Conservation (phyloP, 2,888 invertebrate species). For the Spialia ferax region DNA sequence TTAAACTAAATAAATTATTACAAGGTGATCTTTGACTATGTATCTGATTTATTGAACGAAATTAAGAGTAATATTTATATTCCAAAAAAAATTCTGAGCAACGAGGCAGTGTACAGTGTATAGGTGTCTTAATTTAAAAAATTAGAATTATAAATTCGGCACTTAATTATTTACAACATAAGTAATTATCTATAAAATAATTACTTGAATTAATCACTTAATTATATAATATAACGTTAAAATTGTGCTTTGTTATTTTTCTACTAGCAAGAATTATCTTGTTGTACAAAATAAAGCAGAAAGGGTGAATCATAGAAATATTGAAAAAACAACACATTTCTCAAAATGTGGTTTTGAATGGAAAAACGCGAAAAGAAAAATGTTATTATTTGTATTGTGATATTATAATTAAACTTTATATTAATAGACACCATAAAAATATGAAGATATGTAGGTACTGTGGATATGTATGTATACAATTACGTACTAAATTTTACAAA, state of each 20-base stretch:
- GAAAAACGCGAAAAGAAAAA: constrained; percentile 18
- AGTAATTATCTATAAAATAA: constrained; percentile 6
- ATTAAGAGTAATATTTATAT: neutral
- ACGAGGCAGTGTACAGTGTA: constrained; percentile 52
- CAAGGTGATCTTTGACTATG: constrained; percentile 28
- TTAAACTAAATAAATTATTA: constrained; percentile 32
- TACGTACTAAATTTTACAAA: neutral
- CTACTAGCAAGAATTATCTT: constrained; percentile 54
- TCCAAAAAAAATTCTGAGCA: constrained; percentile 47
- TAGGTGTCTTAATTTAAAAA: constrained; percentile 10
- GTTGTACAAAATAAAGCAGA: constrained; percentile 51
- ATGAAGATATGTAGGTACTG: neutral
- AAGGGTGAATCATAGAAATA: constrained; percentile 39
- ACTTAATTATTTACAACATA: constrained; percentile 46
- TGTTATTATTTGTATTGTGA: constrained; percentile 32
- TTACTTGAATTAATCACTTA: neutral
- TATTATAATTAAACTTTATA: neutral
- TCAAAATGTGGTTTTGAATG: constrained; percentile 50
- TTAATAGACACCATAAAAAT: constrained; percentile 2
- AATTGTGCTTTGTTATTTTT: constrained; percentile 51
- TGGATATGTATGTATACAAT: neutral
- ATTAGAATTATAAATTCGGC: constrained; percentile 41
- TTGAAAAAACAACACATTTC: constrained; percentile 51
- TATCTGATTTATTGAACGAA: constrained; percentile 2
- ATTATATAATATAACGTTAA: constrained; percentile 13